Base-by-base conservation (phyloP, 1,140 invertebrate genomes). In the Parasteatoda tepidariorum region DNA sequence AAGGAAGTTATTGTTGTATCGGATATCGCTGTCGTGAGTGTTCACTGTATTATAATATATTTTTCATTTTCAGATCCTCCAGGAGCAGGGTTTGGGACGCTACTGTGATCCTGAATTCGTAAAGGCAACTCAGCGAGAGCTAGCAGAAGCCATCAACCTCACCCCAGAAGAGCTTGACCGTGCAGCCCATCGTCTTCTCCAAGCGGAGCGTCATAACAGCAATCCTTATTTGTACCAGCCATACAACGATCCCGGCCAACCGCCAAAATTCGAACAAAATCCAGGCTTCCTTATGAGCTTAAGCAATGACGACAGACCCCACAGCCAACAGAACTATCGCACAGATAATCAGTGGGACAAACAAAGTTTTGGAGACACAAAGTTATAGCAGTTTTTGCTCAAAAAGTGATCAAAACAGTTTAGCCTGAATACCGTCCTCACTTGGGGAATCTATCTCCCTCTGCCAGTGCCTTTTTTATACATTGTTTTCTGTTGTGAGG, bases 71-170 rank as follows among this genome's bases (percentile, higher is more conserved):
- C 28, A 75, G 82, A 59, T 85, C 24, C 91, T 98, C 84, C 93
- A 93, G 75, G 95, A 97, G 88, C 96, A 87, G 68, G 97, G 97
- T 83, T 90, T 98, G 48, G 95, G 95, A 3, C 95, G 96, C 88
- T 98, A 96, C 88, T 95, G 95, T 88, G 97, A 98, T 89, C 93
- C 94, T 41, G 95, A 96, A 67, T 97, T 97, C 89, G 94, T 98
- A 31, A 92, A 94, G 78, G 95, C 95, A 87, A 96, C 96, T 7
- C 96, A 95, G 3, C 91, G 94, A 83, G 97, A 98, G 89, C 96
- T 98, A 92, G 96, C 96, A 84, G 97, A 98, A 89, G 97, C 97
- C 2, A 90, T 97, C 74, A 95, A 98, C 86, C 96, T 98, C 95
- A 97, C 96, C 6, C 92, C 93, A 85, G 97, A 98, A 89, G 96